Evolutionary conservation across 2,797 vertebrate genomes (phyloP).

Genomic region (Lacerta bilineata): DNA sequence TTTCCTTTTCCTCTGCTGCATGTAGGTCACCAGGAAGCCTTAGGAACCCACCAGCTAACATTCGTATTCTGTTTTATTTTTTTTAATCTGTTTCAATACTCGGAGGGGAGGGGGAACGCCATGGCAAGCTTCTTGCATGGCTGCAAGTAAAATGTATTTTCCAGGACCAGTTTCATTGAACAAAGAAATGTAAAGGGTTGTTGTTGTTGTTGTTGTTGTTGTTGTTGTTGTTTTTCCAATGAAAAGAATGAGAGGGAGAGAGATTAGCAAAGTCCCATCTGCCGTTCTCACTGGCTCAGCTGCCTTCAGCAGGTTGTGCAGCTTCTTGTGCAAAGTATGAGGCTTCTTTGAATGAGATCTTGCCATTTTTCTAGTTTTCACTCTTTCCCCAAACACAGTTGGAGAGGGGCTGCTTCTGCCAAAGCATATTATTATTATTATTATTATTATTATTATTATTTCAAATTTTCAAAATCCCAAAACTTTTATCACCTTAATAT

Average conservation of each 20-base stretch:
- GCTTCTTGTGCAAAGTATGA: constrained; percentile 51
- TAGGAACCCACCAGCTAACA: constrained; percentile 60
- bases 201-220: not conserved
- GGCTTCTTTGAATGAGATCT: constrained; percentile 45
- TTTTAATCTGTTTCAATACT: constrained; percentile 36
- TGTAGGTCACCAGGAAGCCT: constrained; percentile 64
- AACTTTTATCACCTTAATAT: no score
- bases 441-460: no score
- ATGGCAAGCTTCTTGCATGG: constrained; percentile 58
- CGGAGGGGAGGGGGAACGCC: constrained; percentile 46
- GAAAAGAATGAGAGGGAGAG: not conserved
- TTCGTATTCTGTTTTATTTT: constrained; percentile 29
- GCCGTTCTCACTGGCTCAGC: constrained; percentile 59
- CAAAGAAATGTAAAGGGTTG: constrained; percentile 4
- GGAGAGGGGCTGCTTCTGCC: not conserved
- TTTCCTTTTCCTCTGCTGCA: not conserved
- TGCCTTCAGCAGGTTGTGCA: constrained; percentile 8
- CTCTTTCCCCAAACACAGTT: no score
- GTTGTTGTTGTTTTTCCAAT: not conserved
- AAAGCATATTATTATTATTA: not conserved
- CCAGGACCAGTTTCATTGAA: fast-evolving
- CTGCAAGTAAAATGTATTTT: constrained; percentile 60
- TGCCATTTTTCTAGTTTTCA: constrained; percentile 35
- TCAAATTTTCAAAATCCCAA: no score
- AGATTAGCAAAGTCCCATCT: constrained; percentile 46